A percentile compares a stretch with the other conserved stretches of the same genome.
Conservation (phyloP, 2,113 vertebrate species). For the Sylvia atricapilla region DNA sequence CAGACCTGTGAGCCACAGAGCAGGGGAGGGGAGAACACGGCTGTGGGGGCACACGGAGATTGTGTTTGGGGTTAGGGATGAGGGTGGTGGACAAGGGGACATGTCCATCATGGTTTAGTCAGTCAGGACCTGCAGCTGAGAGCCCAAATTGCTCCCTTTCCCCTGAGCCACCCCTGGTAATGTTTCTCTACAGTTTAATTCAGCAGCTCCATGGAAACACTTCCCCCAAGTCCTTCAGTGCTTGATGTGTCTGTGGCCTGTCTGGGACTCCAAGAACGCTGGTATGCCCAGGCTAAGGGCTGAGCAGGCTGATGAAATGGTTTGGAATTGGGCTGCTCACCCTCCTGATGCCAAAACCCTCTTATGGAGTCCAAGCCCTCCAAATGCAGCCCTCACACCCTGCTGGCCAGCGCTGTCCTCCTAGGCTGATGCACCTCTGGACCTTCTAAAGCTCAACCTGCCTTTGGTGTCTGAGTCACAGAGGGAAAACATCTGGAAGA, state of each 20-base stretch:
- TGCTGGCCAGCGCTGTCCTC: background rate
- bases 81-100: background rate
- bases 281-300: background rate
- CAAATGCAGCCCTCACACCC: background rate
- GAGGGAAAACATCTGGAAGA: background rate
- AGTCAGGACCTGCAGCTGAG: background rate
- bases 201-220: background rate
- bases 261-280: background rate
- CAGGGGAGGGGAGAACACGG: background rate
- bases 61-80: background rate
- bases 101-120: background rate
- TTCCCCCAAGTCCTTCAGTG: background rate
- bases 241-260: background rate
- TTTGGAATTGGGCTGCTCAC: background rate
- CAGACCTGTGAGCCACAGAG: background rate
- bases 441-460: background rate
- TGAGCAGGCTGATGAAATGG: background rate
- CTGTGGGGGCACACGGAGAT: accelerated
- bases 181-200: background rate
- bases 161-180: background rate
- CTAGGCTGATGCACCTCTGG: background rate
- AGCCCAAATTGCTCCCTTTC: background rate
- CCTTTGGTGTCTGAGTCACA: background rate
- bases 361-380: accelerated
- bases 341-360: background rate